Base-by-base conservation (phyloP, 2,888 invertebrate genomes). In the Lysandra coridon region DNA sequence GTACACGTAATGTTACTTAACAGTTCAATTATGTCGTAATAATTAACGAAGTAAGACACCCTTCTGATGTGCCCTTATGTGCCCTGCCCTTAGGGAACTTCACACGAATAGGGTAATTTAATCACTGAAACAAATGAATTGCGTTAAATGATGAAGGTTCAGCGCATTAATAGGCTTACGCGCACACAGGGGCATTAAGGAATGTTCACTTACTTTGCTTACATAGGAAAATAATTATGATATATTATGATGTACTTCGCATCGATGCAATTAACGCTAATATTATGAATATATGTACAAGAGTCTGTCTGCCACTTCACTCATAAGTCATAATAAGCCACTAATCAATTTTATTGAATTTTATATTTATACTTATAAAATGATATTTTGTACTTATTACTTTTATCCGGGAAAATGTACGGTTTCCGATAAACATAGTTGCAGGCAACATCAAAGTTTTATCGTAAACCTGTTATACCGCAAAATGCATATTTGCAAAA, bases 61-160 rank as follows among this genome's bases (percentile, higher is more conserved):
- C 64, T 64, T 64, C 30, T 3, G 64, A 64, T 30, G 64, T 64
- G 30, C 64, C 64, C 64, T 30, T 30, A 12, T 7, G 30, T 30
- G n/a, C 23, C 62, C 62, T 62, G 62, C 7, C 30, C 64, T 64
- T 30, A 30, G 30, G 64, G 30, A 64, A 30, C 30, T 64, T 64
- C 64, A 64, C 64, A 64, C 64, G 30, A 64, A 64, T 64, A 30
- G 64, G 64, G 64, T 64, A 64, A 64, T 64, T 64, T 64, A 64
- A 64, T 64, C 30, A 23, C 64, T 64, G 30, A 64, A 64, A 64
- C 23, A 64, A 64, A 64, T 30, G 64, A 64, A 64, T 64, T 30
- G 23, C 62, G 62, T 62, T n/a, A 62, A 62, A 23, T 60, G 64
- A 64, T 64, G 23, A 64, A 64, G 64, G 64, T 23, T 62, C 23